Percentiles rank a stretch among this genome's conserved stretches.
These are phyloP conservation scores for Heptranchias perlo DNA, from an alignment of 2,113 vertebrate genomes.

Conservation along the genomic window DNA sequence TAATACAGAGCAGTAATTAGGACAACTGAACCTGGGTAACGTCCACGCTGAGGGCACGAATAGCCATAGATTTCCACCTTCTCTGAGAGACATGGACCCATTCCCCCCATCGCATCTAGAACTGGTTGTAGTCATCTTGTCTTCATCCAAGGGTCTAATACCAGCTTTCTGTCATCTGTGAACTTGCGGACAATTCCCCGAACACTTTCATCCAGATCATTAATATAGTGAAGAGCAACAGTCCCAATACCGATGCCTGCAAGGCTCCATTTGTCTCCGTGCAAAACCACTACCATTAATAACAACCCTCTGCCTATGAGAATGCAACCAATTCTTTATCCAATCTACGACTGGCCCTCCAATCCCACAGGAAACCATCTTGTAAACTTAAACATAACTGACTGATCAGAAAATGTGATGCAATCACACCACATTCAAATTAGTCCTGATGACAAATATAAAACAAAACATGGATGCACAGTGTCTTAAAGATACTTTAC, in stretches of 20 bases:
- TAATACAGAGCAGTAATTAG: background rate
- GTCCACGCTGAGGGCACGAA: background rate
- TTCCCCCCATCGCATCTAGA: background rate
- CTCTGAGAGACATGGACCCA: background rate
- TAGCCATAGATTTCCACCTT: background rate
- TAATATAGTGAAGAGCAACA: background rate
- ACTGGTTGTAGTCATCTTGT: background rate
- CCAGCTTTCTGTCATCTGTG: background rate
- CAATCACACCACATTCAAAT: background rate
- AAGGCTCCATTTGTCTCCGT: background rate
- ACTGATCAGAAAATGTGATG: background rate
- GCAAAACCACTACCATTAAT: background rate
- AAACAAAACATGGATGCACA: background rate
- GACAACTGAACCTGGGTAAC: background rate
- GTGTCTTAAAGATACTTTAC: too few relatives aligned
- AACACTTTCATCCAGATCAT: background rate
- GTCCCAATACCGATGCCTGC: background rate
- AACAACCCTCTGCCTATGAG: too few relatives aligned
- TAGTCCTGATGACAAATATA: background rate
- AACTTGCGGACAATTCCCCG: background rate
- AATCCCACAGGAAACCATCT: background rate
- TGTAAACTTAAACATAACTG: background rate
- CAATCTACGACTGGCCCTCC: background rate
- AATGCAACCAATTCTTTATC: too few relatives aligned
- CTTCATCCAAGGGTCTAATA: background rate